phyloP scores from a whole-genome alignment of 2,888 invertebrate species.

The Pristionchus entomophagus region DNA sequence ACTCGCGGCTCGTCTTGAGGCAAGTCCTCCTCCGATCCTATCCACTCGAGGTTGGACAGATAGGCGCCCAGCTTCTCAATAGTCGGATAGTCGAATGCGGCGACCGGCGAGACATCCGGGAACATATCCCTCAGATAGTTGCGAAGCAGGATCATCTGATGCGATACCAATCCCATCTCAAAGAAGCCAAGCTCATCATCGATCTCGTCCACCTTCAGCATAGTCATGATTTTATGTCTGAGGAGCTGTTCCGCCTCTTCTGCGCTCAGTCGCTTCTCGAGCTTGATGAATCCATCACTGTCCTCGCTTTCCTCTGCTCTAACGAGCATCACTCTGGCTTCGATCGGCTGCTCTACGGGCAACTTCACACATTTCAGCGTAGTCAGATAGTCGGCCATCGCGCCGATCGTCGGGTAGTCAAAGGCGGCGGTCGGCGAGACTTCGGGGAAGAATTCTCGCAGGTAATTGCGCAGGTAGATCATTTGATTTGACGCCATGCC shows the following conservation, averaged over 20 bases:
- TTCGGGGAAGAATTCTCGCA: conserved; percentile 55
- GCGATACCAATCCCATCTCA: conserved; percentile 60
- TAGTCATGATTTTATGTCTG: conserved; percentile 56
- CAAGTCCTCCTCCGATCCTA: not conserved
- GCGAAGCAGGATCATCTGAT: conserved; percentile 57
- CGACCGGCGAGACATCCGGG: conserved; percentile 55
- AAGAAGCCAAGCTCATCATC: conserved; percentile 62
- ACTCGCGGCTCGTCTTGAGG: not conserved
- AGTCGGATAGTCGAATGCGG: conserved; percentile 61
- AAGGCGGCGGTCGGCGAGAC: conserved; percentile 57
- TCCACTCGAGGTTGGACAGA: not conserved
- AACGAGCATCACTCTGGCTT: not conserved
- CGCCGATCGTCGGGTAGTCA: conserved; percentile 57
- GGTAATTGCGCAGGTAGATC: conserved; percentile 54
- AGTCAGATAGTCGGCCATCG: conserved; percentile 52
- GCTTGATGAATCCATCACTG: not conserved
- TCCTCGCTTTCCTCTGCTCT: no score
- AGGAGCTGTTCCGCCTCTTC: conserved; percentile 46
- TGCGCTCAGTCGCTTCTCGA: not conserved
- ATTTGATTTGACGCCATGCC: conserved; percentile 60
- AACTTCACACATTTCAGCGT: not conserved
- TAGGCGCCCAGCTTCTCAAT: conserved; percentile 55
- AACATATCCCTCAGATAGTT: conserved; percentile 56
- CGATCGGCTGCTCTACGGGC: not conserved
- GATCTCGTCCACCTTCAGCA: conserved; percentile 59